phyloP scores from a whole-genome alignment of 2,888 invertebrate species.

The Chelonus formosanus region DNA sequence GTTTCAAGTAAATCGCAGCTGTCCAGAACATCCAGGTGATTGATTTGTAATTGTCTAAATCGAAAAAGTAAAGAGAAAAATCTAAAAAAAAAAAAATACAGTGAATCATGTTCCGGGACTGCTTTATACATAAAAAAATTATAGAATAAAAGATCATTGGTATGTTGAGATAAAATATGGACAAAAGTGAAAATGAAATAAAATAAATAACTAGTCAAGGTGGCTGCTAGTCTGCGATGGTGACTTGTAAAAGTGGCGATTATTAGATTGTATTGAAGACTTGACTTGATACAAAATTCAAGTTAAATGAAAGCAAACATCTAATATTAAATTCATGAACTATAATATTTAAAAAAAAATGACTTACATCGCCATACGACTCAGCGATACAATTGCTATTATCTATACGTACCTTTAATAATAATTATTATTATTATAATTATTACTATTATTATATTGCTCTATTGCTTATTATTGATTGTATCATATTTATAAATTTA shows the following conservation, averaged over 20 bases:
- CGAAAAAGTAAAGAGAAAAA: slow-evolving; percentile 42
- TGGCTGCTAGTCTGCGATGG: slow-evolving; percentile 63
- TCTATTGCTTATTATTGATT: slow-evolving; percentile 62
- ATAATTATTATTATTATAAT: slow-evolving; percentile 34
- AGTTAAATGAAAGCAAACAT: slow-evolving; percentile 11
- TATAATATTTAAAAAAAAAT: slow-evolving; percentile 48
- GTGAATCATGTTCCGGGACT: slow-evolving; percentile 13
- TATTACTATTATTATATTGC: slow-evolving; percentile 52
- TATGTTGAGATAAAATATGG: slow-evolving; percentile 43
- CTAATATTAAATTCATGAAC: slow-evolving; percentile 40
- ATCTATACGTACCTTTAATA: slow-evolving; percentile 61
- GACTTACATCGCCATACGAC: slow-evolving; percentile 57
- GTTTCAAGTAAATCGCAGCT: slow-evolving; percentile 98
- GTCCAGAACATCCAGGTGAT: slow-evolving; percentile 98
- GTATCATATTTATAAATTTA: slow-evolving; percentile 62
- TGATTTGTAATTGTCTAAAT: slow-evolving; percentile 64
- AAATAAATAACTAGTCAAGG: slow-evolving; percentile 63
- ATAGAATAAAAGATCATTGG: slow-evolving; percentile 41
- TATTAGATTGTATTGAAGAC: slow-evolving; percentile 51
- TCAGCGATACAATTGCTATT: slow-evolving; percentile 62
- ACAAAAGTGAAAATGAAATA: slow-evolving; percentile 45
- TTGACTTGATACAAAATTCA: slow-evolving; percentile 47
- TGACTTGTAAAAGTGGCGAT: slow-evolving; percentile 55
- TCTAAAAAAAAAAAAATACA: slow-evolving; percentile 24
- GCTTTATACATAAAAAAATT: slow-evolving; percentile 35